phyloP scores from a whole-genome alignment of 2,797 vertebrate species.

The Pseudocheirus occidentalis region DNA sequence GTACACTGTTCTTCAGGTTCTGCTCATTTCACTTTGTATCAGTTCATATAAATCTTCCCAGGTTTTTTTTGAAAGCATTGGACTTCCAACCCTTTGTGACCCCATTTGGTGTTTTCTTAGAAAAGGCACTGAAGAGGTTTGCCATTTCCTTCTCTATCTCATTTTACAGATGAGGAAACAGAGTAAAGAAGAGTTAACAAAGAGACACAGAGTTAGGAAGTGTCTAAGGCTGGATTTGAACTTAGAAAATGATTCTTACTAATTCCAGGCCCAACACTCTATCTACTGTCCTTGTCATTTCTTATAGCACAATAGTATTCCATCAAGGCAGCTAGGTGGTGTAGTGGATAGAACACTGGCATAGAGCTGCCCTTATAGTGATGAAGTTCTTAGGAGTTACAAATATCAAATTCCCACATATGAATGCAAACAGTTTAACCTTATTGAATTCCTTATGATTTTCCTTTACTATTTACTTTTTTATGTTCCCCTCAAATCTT shows the following conservation, averaged over 20 bases:
- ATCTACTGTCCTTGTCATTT: background rate
- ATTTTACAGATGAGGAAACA: background rate
- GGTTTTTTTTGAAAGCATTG: background rate
- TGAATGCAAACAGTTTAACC: background rate
- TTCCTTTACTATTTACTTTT: background rate
- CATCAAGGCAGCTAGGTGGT: background rate
- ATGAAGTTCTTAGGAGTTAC: background rate
- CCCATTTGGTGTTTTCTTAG: background rate
- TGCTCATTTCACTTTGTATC: background rate
- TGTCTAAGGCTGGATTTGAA: background rate
- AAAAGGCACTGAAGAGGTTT: background rate
- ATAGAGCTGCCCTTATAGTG: background rate
- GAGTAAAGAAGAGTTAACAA: background rate
- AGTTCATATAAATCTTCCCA: background rate
- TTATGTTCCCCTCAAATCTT: background rate
- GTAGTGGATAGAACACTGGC: background rate
- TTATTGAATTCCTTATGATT: background rate
- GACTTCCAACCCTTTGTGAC: background rate
- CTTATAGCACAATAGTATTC: background rate
- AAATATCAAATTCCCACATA: background rate
- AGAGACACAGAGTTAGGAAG: background rate
- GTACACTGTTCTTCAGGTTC: background rate
- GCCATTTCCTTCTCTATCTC: background rate
- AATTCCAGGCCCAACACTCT: background rate
- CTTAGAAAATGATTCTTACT: background rate